A percentile compares a stretch with the other conserved stretches of the same genome.
Conservation (phyloP, 2,113 vertebrate genomes). For the Apodemus speciosus region DNA sequence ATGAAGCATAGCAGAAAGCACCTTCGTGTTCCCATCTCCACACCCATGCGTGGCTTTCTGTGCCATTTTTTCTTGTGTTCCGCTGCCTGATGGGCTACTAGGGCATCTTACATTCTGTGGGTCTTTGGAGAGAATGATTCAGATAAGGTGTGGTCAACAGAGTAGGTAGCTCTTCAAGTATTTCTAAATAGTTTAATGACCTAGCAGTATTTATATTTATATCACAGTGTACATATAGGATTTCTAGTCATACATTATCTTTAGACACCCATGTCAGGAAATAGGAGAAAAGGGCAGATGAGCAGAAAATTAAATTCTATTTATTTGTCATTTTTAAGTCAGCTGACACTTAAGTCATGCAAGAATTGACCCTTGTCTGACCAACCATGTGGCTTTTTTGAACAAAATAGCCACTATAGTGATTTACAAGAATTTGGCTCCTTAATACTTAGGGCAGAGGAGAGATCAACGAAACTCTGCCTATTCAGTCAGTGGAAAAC, state of each 20-base stretch:
- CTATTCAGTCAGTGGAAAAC: not conserved
- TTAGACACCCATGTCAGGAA: not conserved
- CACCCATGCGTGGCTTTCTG: not conserved
- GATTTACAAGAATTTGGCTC: not conserved
- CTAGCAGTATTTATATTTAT: not conserved
- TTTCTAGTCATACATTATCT: slow-evolving; percentile 16
- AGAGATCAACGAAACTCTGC: not conserved
- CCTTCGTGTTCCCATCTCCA: too few relatives aligned
- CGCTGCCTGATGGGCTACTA: not conserved
- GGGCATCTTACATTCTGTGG: not conserved
- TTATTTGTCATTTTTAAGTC: slow-evolving; percentile 50
- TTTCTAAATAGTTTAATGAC: slow-evolving; percentile 22
- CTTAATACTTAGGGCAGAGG: not conserved
- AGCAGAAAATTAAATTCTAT: slow-evolving; percentile 19
- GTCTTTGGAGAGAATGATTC: not conserved
- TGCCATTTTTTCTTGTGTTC: not conserved
- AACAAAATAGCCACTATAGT: slow-evolving; percentile 16
- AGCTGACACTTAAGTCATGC: not conserved
- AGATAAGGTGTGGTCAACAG: not conserved
- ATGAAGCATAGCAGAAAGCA: not conserved
- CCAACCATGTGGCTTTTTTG: not conserved
- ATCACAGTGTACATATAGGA: not conserved
- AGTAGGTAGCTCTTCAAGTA: not conserved
- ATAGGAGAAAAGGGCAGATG: not conserved
- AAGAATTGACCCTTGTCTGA: slow-evolving; percentile 4